Evolutionary conservation across 2,888 invertebrate genomes (phyloP), one percentile per base, ranked within the genome.

Genomic region (Athrips mouffetella): DNA sequence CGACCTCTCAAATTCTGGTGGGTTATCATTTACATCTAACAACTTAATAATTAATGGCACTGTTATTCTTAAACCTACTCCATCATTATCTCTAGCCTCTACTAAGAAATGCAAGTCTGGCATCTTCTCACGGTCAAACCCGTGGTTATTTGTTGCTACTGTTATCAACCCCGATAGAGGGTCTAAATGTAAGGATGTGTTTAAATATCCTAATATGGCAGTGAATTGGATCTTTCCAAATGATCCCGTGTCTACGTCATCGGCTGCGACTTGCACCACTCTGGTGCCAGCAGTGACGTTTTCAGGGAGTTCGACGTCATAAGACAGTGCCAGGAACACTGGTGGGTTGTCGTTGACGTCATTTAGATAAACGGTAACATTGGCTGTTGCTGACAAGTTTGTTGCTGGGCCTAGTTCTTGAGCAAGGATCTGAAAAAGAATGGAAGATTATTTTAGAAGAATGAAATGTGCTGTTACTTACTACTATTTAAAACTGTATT

Each of bases 311-410:
- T 92, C 92, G 0, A 92, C 94, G 23, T 91, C 90, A 73, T 97
- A 98, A 1, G 91, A 89, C 30, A 91, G 80, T 59, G 93, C 91
- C 10, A 91, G 84, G 70, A 98, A 98, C 51, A 92, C 85, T 1
- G 98, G 98, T 21, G 93, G 89, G 76, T 97, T 96, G 73, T 98
- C 98, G 68, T 98, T 98, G 6, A 94, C 89, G 69, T 98, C 97
- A 55, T 93, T 92, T 20, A 98, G 81, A 64, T 94, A 92, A 8
- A 97, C 94, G 1, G 93, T 93, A 0, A 96, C 92, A 54, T 93
- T 93, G 5, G 94, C 94, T 44, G 90, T 90, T 2, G 92, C 91
- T 45, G 95, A 92, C 42, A 94, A 85, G 74, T 94, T 94, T 40
- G 93, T 92, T 20, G 91, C 91, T 57, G 93, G 94, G 31, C 93